Evolutionary conservation across 2,888 invertebrate species (phyloP).

Genomic region (Frankliniella intonsa): DNA sequence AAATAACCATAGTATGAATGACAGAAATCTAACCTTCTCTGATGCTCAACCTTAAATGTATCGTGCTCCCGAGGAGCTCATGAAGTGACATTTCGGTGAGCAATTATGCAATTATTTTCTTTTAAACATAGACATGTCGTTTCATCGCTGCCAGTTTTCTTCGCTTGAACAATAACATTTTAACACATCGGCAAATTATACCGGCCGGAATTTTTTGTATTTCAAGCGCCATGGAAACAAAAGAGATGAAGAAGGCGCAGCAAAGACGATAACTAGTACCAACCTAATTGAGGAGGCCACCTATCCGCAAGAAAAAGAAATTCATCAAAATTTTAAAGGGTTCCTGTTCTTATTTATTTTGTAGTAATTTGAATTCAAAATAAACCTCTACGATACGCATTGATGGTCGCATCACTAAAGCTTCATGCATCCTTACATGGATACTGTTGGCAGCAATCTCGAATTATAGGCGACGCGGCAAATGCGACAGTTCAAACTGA

Average conservation of each 20-base stretch:
- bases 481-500: no score
- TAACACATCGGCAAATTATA: background rate
- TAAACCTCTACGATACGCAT: no score
- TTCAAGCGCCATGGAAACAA: conserved; percentile 14
- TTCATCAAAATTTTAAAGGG: no score
- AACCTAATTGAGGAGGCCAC: background rate
- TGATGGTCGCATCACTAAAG: no score
- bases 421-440: no score
- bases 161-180: background rate
- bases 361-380: no score
- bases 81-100: conserved; percentile 48
- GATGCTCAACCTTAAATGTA: conserved; percentile 62
- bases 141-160: background rate
- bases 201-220: background rate
- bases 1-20: conserved; percentile 28
- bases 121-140: background rate
- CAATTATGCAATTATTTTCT: background rate
- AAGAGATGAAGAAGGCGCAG: background rate
- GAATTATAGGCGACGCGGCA: no score
- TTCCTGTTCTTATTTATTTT: no score
- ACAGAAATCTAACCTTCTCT: conserved; percentile 54
- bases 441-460: no score
- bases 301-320: no score
- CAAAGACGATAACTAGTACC: background rate
- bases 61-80: conserved; percentile 57